Conservation (phyloP, 2,113 vertebrate genomes). For the Ophiodon elongatus region DNA sequence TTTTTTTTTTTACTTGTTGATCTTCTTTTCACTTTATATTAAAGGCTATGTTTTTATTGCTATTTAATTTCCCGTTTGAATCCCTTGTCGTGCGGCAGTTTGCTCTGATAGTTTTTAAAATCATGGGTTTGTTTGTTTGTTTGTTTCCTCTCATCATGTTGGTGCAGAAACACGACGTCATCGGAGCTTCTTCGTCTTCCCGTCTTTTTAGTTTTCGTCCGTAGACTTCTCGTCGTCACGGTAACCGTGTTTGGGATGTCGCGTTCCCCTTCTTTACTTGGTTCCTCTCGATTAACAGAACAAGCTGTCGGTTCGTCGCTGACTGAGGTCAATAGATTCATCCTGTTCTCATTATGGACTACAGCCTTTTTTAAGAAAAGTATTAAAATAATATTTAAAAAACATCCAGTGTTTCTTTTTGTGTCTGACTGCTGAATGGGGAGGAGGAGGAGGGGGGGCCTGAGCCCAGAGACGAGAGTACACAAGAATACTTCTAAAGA, state of each 20-base stretch:
- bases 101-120: conserved; percentile 37
- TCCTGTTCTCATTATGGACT: conserved; percentile 78
- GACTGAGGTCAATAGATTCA: no score
- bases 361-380: conserved; percentile 80
- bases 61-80: conserved; percentile 75
- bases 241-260: no score
- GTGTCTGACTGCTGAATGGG: background rate
- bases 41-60: conserved; percentile 74
- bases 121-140: background rate
- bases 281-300: conserved; percentile 62
- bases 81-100: conserved; percentile 53
- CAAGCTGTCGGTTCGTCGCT: conserved; percentile 69
- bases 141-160: background rate
- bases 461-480: no score
- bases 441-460: no score
- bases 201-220: conserved; percentile 44
- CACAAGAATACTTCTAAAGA: no score
- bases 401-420: conserved; percentile 22
- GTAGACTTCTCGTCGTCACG: no score
- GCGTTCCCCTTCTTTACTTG: no score
- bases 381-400: conserved; percentile 81
- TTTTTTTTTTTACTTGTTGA: conserved; percentile 55
- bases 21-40: conserved; percentile 77
- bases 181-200: no score
- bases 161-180: no score